These are phyloP conservation scores for Hapalemur alaotrensis DNA, from an alignment of 2,797 vertebrate genomes.

Conservation along the genomic window DNA sequence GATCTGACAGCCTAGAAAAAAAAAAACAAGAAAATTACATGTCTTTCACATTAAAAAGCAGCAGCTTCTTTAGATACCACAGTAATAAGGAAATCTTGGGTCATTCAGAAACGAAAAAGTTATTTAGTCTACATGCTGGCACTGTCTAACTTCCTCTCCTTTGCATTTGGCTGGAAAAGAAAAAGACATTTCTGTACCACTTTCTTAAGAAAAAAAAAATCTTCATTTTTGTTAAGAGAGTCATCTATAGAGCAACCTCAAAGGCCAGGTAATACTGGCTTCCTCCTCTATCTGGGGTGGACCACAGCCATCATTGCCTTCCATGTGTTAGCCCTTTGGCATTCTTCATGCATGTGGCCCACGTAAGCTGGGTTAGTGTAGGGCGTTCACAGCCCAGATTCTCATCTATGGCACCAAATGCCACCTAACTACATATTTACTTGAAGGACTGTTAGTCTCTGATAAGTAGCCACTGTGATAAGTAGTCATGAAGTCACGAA, in stretches of 20 bases:
- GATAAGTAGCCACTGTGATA: constrained; percentile 18
- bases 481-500: constrained; percentile 37
- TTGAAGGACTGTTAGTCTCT: constrained; percentile 23
- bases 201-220: constrained; percentile 32
- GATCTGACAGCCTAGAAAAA: constrained; percentile 62
- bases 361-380: background rate
- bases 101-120: constrained; percentile 44
- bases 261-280: background rate
- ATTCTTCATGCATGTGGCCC: background rate
- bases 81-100: constrained; percentile 64
- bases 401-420: constrained; percentile 1
- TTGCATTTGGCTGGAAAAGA: background rate
- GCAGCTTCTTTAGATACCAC: constrained; percentile 42
- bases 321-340: background rate
- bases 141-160: constrained; percentile 20
- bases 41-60: constrained; percentile 62
- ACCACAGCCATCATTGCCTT: background rate
- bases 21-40: constrained; percentile 20
- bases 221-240: background rate
- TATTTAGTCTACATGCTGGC: constrained; percentile 47
- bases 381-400: background rate
- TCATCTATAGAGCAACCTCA: background rate
- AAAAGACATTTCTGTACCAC: background rate
- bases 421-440: background rate
- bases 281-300: background rate